Evolutionary conservation across 2,888 invertebrate species (phyloP).

Genomic region (Lycaena phlaeas): DNA sequence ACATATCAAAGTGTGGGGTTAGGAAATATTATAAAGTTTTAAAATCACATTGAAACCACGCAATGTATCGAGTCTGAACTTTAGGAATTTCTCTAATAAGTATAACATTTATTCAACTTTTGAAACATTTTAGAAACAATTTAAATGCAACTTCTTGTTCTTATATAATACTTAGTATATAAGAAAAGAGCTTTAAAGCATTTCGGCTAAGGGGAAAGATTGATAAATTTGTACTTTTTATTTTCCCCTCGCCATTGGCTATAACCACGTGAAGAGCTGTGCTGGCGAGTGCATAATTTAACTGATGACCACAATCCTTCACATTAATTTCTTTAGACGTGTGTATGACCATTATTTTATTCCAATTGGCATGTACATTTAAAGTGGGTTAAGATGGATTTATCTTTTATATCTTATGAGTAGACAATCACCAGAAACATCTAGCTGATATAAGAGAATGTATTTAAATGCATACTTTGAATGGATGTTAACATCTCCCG

Average conservation of each 20-base stretch:
- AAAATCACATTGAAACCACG: constrained; percentile 24
- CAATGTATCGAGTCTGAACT: constrained; percentile 22
- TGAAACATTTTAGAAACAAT: constrained; percentile 37
- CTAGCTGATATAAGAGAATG: no score
- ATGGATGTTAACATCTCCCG: neutral
- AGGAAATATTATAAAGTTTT: constrained; percentile 24
- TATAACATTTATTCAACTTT: constrained; percentile 52
- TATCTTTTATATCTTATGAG: no score
- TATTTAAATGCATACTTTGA: no score
- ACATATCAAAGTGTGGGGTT: constrained; percentile 33
- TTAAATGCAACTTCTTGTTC: constrained; percentile 43
- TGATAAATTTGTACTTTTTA: constrained; percentile 71
- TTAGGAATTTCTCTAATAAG: constrained; percentile 31
- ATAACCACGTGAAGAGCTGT: neutral
- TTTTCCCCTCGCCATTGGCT: constrained; percentile 36
- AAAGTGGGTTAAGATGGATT: no score
- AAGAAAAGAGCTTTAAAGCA: constrained; percentile 53
- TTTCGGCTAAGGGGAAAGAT: constrained; percentile 38
- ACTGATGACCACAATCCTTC: no score
- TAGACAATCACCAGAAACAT: no score
- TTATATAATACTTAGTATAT: constrained; percentile 47
- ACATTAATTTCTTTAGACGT: no score
- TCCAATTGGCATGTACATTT: no score
- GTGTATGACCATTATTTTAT: neutral
- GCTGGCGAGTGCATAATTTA: no score